phyloP scores from a whole-genome alignment of 2,888 invertebrate genomes.

The Hyles lineata region DNA sequence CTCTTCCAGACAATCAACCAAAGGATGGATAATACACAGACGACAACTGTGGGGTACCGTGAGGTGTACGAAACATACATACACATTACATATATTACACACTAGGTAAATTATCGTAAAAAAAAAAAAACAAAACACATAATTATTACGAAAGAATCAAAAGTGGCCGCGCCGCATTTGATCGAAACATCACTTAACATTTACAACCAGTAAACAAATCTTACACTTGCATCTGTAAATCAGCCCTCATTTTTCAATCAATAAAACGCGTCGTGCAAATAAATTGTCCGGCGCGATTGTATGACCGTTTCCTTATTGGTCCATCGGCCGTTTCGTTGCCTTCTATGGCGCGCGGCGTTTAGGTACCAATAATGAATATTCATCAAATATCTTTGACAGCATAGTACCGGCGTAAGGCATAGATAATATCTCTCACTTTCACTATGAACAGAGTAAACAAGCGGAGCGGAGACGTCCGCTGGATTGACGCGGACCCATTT shows the following conservation, averaged over 20 bases:
- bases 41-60: too few relatives aligned
- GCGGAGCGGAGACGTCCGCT: slow-evolving; percentile 72
- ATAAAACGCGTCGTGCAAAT: slow-evolving; percentile 24
- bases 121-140: too few relatives aligned
- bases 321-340: slow-evolving; percentile 20
- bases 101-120: too few relatives aligned
- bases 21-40: too few relatives aligned
- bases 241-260: slow-evolving; percentile 25
- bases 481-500: slow-evolving; percentile 71
- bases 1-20: too few relatives aligned
- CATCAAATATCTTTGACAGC: slow-evolving; percentile 48
- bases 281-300: slow-evolving; percentile 25
- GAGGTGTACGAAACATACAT: too few relatives aligned
- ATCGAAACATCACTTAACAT: slow-evolving; percentile 1
- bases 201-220: slow-evolving; percentile 17
- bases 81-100: too few relatives aligned
- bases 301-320: slow-evolving; percentile 21
- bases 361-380: slow-evolving; percentile 39
- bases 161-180: neutral
- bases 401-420: slow-evolving; percentile 41
- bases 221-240: slow-evolving; percentile 16
- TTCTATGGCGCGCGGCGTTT: slow-evolving; percentile 21
- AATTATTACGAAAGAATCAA: neutral
- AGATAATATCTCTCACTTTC: slow-evolving; percentile 69
- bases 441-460: slow-evolving; percentile 58